Base-by-base conservation (phyloP, 2,113 vertebrate genomes). In the Leptosomus discolor region DNA sequence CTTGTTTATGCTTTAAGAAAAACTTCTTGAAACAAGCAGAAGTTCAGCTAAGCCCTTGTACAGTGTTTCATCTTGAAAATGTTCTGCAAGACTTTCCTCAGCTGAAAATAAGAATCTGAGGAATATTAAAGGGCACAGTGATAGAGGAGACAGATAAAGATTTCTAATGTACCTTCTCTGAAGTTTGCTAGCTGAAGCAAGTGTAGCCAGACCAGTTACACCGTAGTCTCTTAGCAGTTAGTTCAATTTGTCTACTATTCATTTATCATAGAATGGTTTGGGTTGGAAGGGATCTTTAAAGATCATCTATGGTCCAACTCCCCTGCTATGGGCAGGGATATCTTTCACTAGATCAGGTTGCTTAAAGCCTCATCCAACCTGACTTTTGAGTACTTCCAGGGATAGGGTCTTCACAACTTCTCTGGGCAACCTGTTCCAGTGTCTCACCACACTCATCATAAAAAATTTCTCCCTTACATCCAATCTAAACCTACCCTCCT, bases 361-460 rank as follows among this genome's bases (percentile, higher is more conserved):
- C 39, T 85, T 36, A 71, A 64, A 71, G n/a, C 19, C 32, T 19
- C 7, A 2, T 20, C 14, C 61, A 78, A 26, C 11, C 70, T 36
- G 34, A 16, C 36, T 3, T n/a, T n/a, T 3, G 26, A 78, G 21
- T 6, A 48, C 14, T 34, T 61, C 22, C 18, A 63, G 8, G 34
- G 29, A 61, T 12, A n/a, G 10, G 18, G 32, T 2, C 9, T 34
- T 37, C 23, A 51, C 32, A 64, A 8, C 19, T 15, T 76, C 32
- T 57, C 27, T 30, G 15, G 7, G 27, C 0, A 1, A 63, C 23
- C 11, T 37, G 15, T 34, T 54, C 10, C 19, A 43, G 8, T 26
- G 32, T 26, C 61, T 54, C 39, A 67, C 11, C 16, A 74, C 11
- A 11, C 13, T 37, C 14, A 46, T 3, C 0, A 2, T 23, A 39